Evolutionary conservation across 2,888 invertebrate genomes (phyloP).

Genomic region (Campoletis raptor): DNA sequence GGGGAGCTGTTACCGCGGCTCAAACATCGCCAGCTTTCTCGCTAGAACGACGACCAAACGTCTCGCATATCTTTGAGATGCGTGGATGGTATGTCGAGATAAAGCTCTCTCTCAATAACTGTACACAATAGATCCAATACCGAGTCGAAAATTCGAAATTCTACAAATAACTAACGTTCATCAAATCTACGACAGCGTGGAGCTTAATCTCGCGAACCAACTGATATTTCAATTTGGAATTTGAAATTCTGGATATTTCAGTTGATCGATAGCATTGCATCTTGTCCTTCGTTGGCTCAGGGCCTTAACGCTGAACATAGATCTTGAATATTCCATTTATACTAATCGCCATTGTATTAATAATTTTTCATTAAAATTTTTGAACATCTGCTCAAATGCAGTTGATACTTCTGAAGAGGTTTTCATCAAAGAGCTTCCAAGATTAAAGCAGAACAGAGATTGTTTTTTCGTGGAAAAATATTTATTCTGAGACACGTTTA

Average conservation of each 20-base stretch:
- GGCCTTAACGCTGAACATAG: background rate
- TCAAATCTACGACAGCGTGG: background rate
- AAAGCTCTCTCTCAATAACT: conserved; percentile 36
- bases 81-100: conserved; percentile 49
- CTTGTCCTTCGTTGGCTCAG: background rate
- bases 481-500: background rate
- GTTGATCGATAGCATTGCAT: conserved; percentile 13
- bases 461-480: background rate
- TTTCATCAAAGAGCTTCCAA: background rate
- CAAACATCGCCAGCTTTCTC: background rate
- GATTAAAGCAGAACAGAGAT: background rate
- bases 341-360: background rate
- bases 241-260: conserved; percentile 11
- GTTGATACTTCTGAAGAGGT: too few relatives aligned
- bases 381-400: too few relatives aligned
- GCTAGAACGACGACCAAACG: conserved; percentile 35
- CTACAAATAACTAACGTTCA: conserved; percentile 43
- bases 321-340: background rate
- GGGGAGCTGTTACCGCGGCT: background rate
- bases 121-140: conserved; percentile 25
- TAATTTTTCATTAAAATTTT: background rate
- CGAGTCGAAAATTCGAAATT: conserved; percentile 58
- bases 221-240: conserved; percentile 35
- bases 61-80: conserved; percentile 54
- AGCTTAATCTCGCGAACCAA: conserved; percentile 1